A percentile compares a stretch with the other conserved stretches of the same genome.
These are phyloP conservation scores for Thecophora atra DNA, from an alignment of 2,888 invertebrate genomes.

Conservation along the genomic window DNA sequence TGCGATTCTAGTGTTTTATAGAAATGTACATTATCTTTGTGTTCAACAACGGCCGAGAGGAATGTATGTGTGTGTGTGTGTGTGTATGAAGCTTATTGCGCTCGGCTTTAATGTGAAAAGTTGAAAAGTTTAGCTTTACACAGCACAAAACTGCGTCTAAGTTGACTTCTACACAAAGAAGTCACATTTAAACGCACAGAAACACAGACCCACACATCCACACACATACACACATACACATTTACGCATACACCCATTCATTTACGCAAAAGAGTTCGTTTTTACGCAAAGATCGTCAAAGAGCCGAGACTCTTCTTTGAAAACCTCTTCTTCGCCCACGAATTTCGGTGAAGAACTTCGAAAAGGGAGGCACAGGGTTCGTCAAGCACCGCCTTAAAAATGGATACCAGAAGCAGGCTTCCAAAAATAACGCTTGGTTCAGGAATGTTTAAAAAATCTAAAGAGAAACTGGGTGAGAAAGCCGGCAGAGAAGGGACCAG, in stretches of 20 bases:
- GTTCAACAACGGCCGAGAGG: neutral
- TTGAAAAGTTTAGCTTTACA: conserved; percentile 7
- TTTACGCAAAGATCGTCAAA: neutral
- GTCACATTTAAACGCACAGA: neutral
- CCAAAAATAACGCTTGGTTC: no score
- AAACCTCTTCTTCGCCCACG: neutral
- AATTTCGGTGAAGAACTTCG: neutral
- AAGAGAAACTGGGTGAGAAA: no score
- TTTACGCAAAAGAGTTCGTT: neutral
- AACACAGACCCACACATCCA: conserved; percentile 13
- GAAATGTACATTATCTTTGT: neutral
- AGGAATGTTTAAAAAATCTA: no score
- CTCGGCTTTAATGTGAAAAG: conserved; percentile 34
- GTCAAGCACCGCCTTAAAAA: no score
- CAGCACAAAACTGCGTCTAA: neutral
- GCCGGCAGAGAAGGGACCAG: no score
- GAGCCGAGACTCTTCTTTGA: neutral
- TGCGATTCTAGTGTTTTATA: neutral
- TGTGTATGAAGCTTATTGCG: neutral
- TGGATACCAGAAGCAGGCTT: no score
- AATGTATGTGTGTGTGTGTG: neutral
- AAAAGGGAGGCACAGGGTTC: no score
- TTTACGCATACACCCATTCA: neutral
- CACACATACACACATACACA: conserved; percentile 10
- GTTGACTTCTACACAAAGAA: neutral